Evolutionary conservation across 2,888 invertebrate genomes (phyloP).

Genomic region (Drosophila maculinotata): DNA sequence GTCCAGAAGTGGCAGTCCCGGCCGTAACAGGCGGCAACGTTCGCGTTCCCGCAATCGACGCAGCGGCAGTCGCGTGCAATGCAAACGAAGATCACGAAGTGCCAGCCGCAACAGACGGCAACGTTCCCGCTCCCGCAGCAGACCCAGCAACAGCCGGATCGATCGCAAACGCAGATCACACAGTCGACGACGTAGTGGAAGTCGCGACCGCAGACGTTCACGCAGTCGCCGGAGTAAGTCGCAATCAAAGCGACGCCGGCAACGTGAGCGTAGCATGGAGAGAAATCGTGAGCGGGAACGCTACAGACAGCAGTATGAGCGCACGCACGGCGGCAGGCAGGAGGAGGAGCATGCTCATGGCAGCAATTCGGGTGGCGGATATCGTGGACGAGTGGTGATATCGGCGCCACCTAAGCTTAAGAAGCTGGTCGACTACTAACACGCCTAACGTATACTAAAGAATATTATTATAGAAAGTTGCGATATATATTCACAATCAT

Average conservation of each 20-base stretch:
- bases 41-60: slow-evolving; percentile 43
- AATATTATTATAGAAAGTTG: not conserved
- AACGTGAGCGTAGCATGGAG: slow-evolving; percentile 69
- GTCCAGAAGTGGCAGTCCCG: slow-evolving; percentile 65
- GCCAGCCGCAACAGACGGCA: slow-evolving; percentile 58
- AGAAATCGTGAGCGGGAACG: slow-evolving; percentile 69
- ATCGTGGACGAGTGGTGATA: slow-evolving; percentile 82
- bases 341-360: slow-evolving; percentile 51
- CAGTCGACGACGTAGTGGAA: slow-evolving; percentile 67
- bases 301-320: slow-evolving; percentile 61
- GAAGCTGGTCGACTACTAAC: slow-evolving; percentile 83
- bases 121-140: slow-evolving; percentile 58
- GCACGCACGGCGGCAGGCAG: slow-evolving; percentile 37
- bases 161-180: slow-evolving; percentile 66
- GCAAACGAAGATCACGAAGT: slow-evolving; percentile 58
- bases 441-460: slow-evolving; percentile 1
- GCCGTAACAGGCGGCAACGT: slow-evolving; percentile 55
- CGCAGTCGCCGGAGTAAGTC: slow-evolving; percentile 82
- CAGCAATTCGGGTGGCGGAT: slow-evolving; percentile 52
- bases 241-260: slow-evolving; percentile 65
- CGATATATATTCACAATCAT: slow-evolving; percentile 11
- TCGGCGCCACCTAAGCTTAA: slow-evolving; percentile 84
- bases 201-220: slow-evolving; percentile 74
- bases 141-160: slow-evolving; percentile 61
- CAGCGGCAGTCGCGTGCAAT: slow-evolving; percentile 61